Base-by-base conservation (phyloP, 2,888 invertebrate genomes). In the Macrophya alboannulata region DNA sequence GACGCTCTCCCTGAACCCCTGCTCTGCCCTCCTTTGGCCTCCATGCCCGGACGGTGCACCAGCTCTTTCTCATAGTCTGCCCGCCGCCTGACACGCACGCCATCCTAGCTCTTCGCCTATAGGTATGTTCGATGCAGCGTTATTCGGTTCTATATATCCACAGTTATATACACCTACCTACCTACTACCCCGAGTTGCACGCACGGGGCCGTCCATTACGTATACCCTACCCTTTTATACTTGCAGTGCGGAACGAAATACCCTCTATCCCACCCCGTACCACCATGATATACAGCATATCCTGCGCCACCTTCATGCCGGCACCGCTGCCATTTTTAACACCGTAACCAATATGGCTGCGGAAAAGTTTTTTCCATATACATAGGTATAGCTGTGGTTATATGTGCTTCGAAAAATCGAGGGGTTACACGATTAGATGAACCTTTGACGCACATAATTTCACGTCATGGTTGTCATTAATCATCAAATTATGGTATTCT, bases 11-110 rank as follows among this genome's bases (percentile, higher is more conserved):
- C 86, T 86, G 83, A 87, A 43, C 86, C 82, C 65, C 86, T 71
- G 65, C 88, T 88, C 86, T 86, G 48, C 55, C 55, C 72, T 43
- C 45, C 51, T 21, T 45, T 43, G 37, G 40, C 84, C 74, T 88
- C 87, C 89, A 89, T 89, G 88, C 88, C 90, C 86, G 89, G 88
- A 90, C 81, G 59, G 90, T 91, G 89, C 90, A 90, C 88, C 89
- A 89, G 86, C 90, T 89, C 90, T 91, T 90, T 91, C 90, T 90
- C 90, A 91, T 91, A 89, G 90, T 90, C 88, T 88, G 89, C 68
- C 68, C 9, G 31, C 77, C 77, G 77, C 89, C 91, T 90, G 91
- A 90, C 91, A 91, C 90, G 91, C 91, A 91, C 89, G 90, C 90
- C 88, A 91, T 88, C 89, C 15, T 68, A 31, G 87, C 88, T 87